phyloP scores from a whole-genome alignment of 2,113 vertebrate genomes.

The Sylvilagus bachmani region DNA sequence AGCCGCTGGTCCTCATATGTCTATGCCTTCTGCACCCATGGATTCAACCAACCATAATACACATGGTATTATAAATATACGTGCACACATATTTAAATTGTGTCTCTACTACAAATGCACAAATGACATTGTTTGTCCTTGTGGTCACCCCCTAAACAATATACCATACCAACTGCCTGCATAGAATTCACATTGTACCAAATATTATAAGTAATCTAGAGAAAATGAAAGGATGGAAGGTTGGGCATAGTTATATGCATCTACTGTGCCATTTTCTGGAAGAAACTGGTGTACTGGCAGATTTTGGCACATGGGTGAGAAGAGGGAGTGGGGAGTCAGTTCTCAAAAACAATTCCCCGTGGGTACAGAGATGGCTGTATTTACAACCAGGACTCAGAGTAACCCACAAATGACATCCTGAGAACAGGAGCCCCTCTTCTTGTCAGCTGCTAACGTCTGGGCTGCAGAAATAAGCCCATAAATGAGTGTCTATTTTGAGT shows the following conservation, averaged over 20 bases:
- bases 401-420: not conserved
- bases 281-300: not conserved
- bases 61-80: not conserved
- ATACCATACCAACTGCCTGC: not conserved
- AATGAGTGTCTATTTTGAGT: slow-evolving; percentile 66
- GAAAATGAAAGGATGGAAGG: not conserved
- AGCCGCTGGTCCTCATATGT: not conserved
- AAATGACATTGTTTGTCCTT: not conserved
- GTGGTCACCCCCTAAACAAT: not conserved
- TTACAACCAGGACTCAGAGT: not conserved
- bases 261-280: too few relatives aligned
- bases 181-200: not conserved
- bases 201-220: not conserved
- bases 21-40: not conserved
- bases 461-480: slow-evolving; percentile 54
- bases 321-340: too few relatives aligned
- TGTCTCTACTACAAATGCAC: not conserved
- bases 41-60: not conserved
- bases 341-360: too few relatives aligned
- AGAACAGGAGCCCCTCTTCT: not conserved
- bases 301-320: not conserved
- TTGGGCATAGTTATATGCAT: not conserved
- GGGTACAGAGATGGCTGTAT: not conserved
- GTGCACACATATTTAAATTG: not conserved
- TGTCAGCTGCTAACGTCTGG: not conserved